A percentile compares a stretch with the other conserved stretches of the same genome.
Conservation (phyloP, 1,140 invertebrate genomes). For the Stenopsyche tienmushanensis region DNA sequence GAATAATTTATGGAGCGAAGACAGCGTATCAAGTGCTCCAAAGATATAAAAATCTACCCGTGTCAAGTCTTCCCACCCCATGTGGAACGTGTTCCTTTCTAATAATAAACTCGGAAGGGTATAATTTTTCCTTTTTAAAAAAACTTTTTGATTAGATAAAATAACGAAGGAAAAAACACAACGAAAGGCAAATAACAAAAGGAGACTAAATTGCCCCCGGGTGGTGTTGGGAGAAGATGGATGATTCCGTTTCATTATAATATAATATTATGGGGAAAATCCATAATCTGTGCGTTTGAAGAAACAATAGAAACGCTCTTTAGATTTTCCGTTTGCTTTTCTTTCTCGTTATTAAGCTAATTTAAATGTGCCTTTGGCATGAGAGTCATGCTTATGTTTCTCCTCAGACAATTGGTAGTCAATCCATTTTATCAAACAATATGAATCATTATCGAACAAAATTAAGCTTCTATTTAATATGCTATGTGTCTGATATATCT, state of each 20-base stretch:
- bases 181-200: slow-evolving; percentile 36
- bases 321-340: slow-evolving; percentile 15
- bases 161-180: slow-evolving; percentile 51
- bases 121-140: slow-evolving; percentile 57
- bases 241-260: slow-evolving; percentile 32
- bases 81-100: slow-evolving; percentile 52
- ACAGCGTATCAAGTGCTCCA: slow-evolving; percentile 22
- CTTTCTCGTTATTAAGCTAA: slow-evolving; percentile 3
- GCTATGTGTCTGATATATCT: too few relatives aligned
- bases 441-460: too few relatives aligned
- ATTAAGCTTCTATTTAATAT: too few relatives aligned
- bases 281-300: slow-evolving; percentile 20
- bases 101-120: slow-evolving; percentile 54
- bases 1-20: too few relatives aligned
- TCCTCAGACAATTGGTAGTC: too few relatives aligned
- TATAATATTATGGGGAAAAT: slow-evolving; percentile 22
- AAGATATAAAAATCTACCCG: background rate
- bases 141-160: slow-evolving; percentile 61
- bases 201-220: slow-evolving; percentile 34
- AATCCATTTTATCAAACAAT: too few relatives aligned
- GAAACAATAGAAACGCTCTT: slow-evolving; percentile 25
- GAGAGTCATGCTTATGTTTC: slow-evolving; percentile 13
- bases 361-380: slow-evolving; percentile 27
- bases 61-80: slow-evolving; percentile 39
- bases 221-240: slow-evolving; percentile 23